Evolutionary conservation across 2,888 invertebrate species (phyloP).

Genomic region (Bimastos eiseni): DNA sequence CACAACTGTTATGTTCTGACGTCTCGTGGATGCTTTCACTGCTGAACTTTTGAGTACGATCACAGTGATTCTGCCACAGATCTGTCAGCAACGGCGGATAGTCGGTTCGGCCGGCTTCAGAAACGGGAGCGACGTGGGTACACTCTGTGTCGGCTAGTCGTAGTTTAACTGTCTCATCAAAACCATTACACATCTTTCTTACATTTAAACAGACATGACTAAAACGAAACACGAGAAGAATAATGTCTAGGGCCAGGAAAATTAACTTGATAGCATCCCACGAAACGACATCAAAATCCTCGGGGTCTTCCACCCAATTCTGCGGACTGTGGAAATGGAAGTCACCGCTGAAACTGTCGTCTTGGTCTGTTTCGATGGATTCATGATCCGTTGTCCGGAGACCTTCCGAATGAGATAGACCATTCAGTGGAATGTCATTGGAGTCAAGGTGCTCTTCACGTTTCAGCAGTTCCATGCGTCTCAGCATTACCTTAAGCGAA

Average conservation of each 20-base stretch:
- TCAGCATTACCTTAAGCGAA: not conserved
- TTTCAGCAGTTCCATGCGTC: not conserved
- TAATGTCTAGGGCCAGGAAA: not conserved
- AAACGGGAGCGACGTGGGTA: not conserved
- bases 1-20: not conserved
- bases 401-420: not conserved
- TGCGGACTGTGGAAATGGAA: not conserved
- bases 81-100: not conserved
- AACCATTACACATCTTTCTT: not conserved
- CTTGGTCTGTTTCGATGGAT: not conserved
- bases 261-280: not conserved
- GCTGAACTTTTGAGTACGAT: not conserved
- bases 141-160: not conserved
- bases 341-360: not conserved
- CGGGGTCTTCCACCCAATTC: not conserved
- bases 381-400: not conserved
- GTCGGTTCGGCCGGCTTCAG: not conserved
- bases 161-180: not conserved
- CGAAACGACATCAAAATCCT: not conserved
- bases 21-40: not conserved
- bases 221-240: not conserved
- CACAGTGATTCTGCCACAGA: not conserved
- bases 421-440: not conserved
- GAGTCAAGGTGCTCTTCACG: not conserved
- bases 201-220: slow-evolving; percentile 7